A percentile compares a stretch with the other conserved stretches of the same genome.
Evolutionary conservation across 1,140 invertebrate genomes (phyloP).

Genomic region (Listronotus oregonensis): DNA sequence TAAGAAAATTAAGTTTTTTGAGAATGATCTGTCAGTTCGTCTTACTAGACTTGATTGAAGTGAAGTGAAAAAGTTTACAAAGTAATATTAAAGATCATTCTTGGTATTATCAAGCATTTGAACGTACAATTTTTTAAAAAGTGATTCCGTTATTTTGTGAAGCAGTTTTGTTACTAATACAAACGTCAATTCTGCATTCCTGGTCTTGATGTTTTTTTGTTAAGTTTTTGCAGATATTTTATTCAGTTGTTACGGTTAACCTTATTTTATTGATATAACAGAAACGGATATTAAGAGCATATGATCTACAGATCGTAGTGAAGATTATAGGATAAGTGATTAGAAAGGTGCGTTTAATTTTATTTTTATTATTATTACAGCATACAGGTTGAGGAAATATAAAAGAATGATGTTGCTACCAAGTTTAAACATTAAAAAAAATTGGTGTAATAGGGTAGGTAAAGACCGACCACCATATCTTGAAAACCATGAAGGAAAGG

Average conservation of each 20-base stretch:
- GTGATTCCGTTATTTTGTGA: conserved; percentile 8
- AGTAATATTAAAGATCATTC: no score
- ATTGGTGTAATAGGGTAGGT: no score
- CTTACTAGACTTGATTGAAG: conserved; percentile 8
- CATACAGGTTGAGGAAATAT: not conserved
- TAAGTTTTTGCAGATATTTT: conserved; percentile 15
- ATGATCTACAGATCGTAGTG: no score
- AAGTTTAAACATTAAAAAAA: no score
- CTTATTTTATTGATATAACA: conserved; percentile 13
- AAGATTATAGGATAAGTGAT: no score
- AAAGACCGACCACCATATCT: no score
- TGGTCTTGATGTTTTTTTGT: no score
- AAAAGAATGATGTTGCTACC: not conserved
- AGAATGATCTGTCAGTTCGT: conserved; percentile 16
- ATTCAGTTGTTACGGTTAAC: conserved; percentile 11
- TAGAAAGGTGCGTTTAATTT: conserved; percentile 1
- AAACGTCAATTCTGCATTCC: not conserved
- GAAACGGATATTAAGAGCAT: not conserved
- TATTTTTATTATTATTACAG: not conserved
- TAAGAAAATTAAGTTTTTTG: conserved; percentile 16
- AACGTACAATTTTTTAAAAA: not conserved
- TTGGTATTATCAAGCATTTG: no score
- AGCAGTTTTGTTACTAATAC: not conserved
- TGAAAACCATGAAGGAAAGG: no score
- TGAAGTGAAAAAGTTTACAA: conserved; percentile 9